Evolutionary conservation across 2,113 vertebrate genomes (phyloP).

Genomic region (Muntiacus reevesi): DNA sequence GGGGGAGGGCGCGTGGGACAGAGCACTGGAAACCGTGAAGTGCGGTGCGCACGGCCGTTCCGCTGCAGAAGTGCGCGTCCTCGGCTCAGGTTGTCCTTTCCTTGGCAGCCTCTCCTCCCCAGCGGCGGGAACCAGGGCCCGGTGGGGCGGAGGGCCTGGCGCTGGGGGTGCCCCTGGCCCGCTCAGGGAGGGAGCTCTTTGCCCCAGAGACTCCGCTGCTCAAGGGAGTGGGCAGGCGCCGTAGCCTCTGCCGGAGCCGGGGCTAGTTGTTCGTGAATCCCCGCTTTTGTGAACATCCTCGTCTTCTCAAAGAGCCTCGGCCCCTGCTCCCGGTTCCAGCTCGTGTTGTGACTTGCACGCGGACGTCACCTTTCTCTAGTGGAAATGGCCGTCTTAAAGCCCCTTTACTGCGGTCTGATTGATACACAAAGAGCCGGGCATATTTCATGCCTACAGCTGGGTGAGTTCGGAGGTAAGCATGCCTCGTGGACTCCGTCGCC

Average conservation of each 20-base stretch:
- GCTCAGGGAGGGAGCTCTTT: rapidly evolving
- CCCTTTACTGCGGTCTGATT: not conserved
- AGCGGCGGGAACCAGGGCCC: not conserved
- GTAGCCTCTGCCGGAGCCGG: rapidly evolving
- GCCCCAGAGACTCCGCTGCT: rapidly evolving
- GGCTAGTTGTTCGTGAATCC: rapidly evolving
- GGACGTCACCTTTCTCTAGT: not conserved
- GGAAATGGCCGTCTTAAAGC: not conserved
- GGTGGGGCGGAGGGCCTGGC: rapidly evolving
- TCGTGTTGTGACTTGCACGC: no score
- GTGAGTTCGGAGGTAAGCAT: rapidly evolving
- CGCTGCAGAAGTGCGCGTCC: rapidly evolving
- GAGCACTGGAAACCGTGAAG: not conserved
- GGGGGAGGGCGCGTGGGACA: rapidly evolving
- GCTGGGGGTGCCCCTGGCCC: rapidly evolving
- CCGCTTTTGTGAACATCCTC: rapidly evolving
- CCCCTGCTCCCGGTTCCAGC: rapidly evolving
- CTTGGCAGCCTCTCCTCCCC: not conserved
- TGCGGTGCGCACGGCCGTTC: rapidly evolving
- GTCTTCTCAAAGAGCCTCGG: not conserved
- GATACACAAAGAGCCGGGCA: rapidly evolving
- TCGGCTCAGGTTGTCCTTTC: rapidly evolving
- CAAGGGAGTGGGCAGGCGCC: rapidly evolving
- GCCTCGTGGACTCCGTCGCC: not conserved
- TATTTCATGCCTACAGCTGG: rapidly evolving